phyloP scores from a whole-genome alignment of 2,113 vertebrate genomes.

The Cepphus grylle region DNA sequence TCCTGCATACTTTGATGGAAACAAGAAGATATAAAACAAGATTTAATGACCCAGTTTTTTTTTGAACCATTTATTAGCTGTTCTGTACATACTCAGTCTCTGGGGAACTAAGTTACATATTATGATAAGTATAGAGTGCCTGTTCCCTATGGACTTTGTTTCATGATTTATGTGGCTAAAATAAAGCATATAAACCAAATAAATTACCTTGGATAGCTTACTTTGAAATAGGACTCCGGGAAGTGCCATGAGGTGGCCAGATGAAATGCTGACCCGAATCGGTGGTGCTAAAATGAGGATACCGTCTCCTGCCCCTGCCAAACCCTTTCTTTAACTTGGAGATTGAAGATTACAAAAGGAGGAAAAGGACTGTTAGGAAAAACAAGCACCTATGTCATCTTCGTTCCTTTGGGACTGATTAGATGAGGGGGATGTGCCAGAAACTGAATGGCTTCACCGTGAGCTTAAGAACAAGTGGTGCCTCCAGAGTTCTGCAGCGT shows the following conservation, averaged over 20 bases:
- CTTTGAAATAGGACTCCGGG: conserved; percentile 46
- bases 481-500: background rate
- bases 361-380: background rate
- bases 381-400: background rate
- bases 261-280: conserved; percentile 22
- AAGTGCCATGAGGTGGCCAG: conserved; percentile 41
- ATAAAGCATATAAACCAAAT: conserved; percentile 54
- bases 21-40: conserved; percentile 69
- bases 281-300: background rate
- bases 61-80: conserved; percentile 62
- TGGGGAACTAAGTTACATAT: conserved; percentile 62
- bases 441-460: background rate
- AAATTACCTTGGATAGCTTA: conserved; percentile 53
- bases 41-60: conserved; percentile 50
- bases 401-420: background rate
- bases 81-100: conserved; percentile 57
- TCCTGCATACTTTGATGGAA: conserved; percentile 63
- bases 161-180: conserved; percentile 65
- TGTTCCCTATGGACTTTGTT: conserved; percentile 48
- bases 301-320: background rate
- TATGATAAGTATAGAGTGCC: conserved; percentile 64
- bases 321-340: background rate
- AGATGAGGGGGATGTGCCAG: background rate
- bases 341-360: background rate
- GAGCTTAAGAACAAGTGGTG: accelerated